Evolutionary conservation across 2,888 invertebrate genomes (phyloP), one percentile per base, ranked within the genome.

Genomic region (Dynastes grantii): DNA sequence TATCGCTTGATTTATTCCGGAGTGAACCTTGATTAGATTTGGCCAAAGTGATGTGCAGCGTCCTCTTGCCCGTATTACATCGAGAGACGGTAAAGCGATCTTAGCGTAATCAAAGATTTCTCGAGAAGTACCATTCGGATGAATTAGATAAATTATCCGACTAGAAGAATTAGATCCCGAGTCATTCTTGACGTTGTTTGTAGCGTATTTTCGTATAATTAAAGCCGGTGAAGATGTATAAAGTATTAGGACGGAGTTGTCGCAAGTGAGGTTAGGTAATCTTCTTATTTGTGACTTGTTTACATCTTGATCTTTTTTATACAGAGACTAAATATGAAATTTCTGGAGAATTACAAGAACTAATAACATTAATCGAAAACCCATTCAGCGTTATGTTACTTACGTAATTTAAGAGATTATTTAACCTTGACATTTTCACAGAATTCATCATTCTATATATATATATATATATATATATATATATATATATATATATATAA

Each of bases 1-100:
- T 29, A 29, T 61, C 61, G 29, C 61, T 61, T 61, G 61, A 61
- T 61, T 61, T 61, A 61, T 61, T 29, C 61, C 27, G 27, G 16
- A 27, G 22, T 13, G 61, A 27, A 9, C 61, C 9, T 29, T 61
- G 61, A 61, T 61, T 61, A 61, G 61, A 61, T 61, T 58, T 61
- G 6, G 27, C 27, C 9, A 29, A 11, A 61, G 29, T 27, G 61
- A 29, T 16, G 61, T 16, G 16, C 53, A 16, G n/a, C 13, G n/a
- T 1, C n/a, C n/a, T n/a, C n/a, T 13, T 3, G 16, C 53, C 1
- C 5, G n/a, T 53, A 53, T 16, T 53, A 53, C 53, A 1, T n/a
- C 53, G 53, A n/a, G n/a, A 16, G 13, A 16, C n/a, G 13, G n/a
- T 6, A 53, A 53, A 6, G n/a, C 1, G 2, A n/a, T 53, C 53